These are phyloP conservation scores for Piezodorus guildinii DNA, from an alignment of 1,140 invertebrate genomes.

Conservation along the genomic window DNA sequence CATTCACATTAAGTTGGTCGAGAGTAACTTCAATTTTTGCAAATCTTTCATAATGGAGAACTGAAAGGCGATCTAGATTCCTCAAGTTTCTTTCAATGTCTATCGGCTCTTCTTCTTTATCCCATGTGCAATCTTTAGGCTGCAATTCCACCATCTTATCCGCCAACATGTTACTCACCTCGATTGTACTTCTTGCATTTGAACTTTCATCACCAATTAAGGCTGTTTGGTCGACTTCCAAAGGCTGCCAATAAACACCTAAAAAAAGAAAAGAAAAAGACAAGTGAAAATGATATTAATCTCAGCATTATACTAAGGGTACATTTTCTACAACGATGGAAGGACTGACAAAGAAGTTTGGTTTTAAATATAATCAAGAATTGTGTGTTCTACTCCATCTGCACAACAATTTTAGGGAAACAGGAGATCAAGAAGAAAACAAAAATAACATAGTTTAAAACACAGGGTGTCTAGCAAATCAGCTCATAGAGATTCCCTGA, in stretches of 20 bases:
- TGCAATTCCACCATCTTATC: slow-evolving; percentile 10
- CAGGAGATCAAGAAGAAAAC: no score
- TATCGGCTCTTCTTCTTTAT: slow-evolving; percentile 46
- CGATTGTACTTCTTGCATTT: slow-evolving; percentile 2
- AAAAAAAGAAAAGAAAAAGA: no score
- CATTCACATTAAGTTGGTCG: slow-evolving; percentile 51
- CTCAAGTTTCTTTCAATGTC: slow-evolving; percentile 46
- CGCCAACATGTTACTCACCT: slow-evolving; percentile 11
- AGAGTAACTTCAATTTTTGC: slow-evolving; percentile 32
- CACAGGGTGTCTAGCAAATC: no score
- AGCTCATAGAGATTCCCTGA: no score
- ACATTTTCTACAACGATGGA: no score
- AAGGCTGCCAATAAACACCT: slow-evolving; percentile 11
- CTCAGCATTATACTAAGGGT: no score
- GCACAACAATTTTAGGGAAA: no score
- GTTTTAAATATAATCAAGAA: no score
- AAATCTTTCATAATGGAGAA: slow-evolving; percentile 53
- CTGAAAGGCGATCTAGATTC: slow-evolving; percentile 48
- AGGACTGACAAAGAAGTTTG: no score
- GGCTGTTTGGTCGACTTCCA: slow-evolving; percentile 31
- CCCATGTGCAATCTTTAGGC: slow-evolving; percentile 37
- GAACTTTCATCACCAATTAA: slow-evolving; percentile 1
- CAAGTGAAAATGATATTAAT: not conserved
- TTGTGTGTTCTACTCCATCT: no score
- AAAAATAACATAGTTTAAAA: no score